A percentile compares a stretch with the other conserved stretches of the same genome.
Conservation (phyloP, 2,888 invertebrate genomes). For the Lasioglossum figueresi region DNA sequence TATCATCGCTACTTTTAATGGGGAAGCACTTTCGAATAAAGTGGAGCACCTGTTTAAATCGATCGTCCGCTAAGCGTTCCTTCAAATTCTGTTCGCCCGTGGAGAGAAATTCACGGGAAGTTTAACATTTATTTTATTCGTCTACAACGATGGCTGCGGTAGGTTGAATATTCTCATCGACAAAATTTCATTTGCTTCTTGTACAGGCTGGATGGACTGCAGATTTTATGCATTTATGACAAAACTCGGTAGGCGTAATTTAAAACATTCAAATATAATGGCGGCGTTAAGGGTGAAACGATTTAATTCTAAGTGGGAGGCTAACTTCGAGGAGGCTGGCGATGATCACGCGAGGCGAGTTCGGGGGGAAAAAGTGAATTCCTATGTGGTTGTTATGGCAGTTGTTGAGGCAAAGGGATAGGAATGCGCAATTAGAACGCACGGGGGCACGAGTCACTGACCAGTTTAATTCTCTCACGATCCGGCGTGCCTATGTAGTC, state of each 20-base stretch:
- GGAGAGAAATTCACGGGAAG: too few relatives aligned
- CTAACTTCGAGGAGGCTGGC: not conserved
- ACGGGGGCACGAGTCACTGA: slow-evolving; percentile 35
- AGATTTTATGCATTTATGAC: too few relatives aligned
- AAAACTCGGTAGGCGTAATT: too few relatives aligned
- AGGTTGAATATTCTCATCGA: too few relatives aligned
- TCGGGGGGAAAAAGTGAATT: not conserved
- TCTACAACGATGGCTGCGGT: too few relatives aligned
- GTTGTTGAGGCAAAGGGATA: not conserved
- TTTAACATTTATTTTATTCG: too few relatives aligned
- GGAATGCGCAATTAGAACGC: slow-evolving; percentile 22
- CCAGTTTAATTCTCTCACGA: slow-evolving; percentile 53
- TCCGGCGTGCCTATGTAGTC: slow-evolving; percentile 33
- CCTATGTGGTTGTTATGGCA: not conserved
- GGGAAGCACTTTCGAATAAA: not conserved
- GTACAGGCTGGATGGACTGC: too few relatives aligned
- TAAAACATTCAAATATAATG: not conserved
- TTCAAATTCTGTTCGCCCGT: too few relatives aligned
- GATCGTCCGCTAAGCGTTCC: too few relatives aligned
- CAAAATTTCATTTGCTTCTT: too few relatives aligned
- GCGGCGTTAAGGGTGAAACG: not conserved
- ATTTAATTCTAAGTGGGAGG: not conserved
- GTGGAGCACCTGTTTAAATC: not conserved
- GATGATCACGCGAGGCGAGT: not conserved
- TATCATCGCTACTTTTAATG: not conserved